Conservation (phyloP, 2,888 invertebrate genomes). For the Drosophila mercatorum region DNA sequence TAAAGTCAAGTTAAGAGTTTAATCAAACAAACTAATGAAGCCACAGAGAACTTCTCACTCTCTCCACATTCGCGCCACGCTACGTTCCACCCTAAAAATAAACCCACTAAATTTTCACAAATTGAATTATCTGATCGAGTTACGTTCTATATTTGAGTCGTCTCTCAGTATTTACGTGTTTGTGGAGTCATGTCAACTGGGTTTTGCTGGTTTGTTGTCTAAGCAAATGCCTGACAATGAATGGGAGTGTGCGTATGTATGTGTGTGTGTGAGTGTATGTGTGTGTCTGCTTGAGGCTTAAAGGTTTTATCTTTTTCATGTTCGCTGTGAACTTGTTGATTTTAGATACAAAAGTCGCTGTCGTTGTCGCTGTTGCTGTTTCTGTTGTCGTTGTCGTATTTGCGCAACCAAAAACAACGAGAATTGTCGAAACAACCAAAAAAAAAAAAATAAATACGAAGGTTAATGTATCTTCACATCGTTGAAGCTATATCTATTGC, state of each 20-base stretch:
- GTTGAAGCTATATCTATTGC: constrained; percentile 57
- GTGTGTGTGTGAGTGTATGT: not conserved
- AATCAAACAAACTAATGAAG: constrained; percentile 12
- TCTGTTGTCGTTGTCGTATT: constrained; percentile 42
- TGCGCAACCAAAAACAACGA: constrained; percentile 62
- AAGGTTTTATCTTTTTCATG: constrained; percentile 73
- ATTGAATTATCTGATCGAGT: constrained; percentile 49
- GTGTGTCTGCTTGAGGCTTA: constrained; percentile 57
- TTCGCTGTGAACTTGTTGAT: constrained; percentile 76
- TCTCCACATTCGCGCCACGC: not conserved
- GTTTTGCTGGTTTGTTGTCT: constrained; percentile 53
- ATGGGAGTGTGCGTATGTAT: constrained; percentile 37
- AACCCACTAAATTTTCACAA: constrained; percentile 23
- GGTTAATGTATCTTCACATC: constrained; percentile 73
- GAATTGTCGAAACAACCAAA: constrained; percentile 67
- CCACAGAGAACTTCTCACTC: constrained; percentile 5
- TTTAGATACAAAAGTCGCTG: constrained; percentile 71
- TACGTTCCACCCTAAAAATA: not conserved
- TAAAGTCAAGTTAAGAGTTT: constrained; percentile 8
- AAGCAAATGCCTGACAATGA: constrained; percentile 63
- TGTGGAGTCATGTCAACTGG: constrained; percentile 44
- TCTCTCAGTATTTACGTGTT: constrained; percentile 34
- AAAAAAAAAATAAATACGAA: constrained; percentile 56
- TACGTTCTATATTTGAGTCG: constrained; percentile 30
- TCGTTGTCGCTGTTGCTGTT: constrained; percentile 31